Evolutionary conservation across 2,888 invertebrate species (phyloP), one percentile per base, ranked within the genome.

Genomic region (Stenoptilia bipunctidactyla): DNA sequence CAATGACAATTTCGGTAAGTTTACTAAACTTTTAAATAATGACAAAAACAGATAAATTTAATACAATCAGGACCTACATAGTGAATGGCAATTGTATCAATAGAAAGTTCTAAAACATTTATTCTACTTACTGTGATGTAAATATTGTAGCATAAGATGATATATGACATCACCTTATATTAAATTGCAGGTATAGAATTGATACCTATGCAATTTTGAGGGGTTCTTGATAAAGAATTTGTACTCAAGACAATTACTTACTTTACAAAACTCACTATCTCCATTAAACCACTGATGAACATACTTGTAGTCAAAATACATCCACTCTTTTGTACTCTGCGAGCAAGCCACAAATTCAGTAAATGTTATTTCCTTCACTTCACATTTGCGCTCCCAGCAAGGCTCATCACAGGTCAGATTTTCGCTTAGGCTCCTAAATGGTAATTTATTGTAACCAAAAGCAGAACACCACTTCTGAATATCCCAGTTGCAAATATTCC

Each of bases 261-360:
- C 90, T 76, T 88, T 76, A 49, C 85, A 69, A 39, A 91, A 60
- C 48, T 89, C 85, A 44, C 82, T 67, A 15, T 86, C 82, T 37
- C 84, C 68, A 40, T 66, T 59, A 56, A 92, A 89, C 86, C 91
- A 88, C 43, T 90, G 86, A 44, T 87, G 85, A 67, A 94, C 85
- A 65, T 93, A 89, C 73, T 93, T 93, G 61, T 95, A 94, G 72
- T 94, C 94, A 70, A 92, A 92, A 70, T 95, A 95, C 70, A 89
- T 86, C 90, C 93, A 94, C 47, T 87, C 82, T 2, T 86, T 57
- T 38, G 61, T 65, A 15, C 68, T 55, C 10, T 65, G 49, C 15
- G 58, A 55, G 15, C 63, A 56, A 6, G 77, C 58, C 1, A 89
- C 48, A 68, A 96, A 93, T 39, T 90, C 84, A 41, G 72, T 63